These are phyloP conservation scores for Apotomis turbidana DNA, from an alignment of 2,888 invertebrate genomes.

Conservation along the genomic window DNA sequence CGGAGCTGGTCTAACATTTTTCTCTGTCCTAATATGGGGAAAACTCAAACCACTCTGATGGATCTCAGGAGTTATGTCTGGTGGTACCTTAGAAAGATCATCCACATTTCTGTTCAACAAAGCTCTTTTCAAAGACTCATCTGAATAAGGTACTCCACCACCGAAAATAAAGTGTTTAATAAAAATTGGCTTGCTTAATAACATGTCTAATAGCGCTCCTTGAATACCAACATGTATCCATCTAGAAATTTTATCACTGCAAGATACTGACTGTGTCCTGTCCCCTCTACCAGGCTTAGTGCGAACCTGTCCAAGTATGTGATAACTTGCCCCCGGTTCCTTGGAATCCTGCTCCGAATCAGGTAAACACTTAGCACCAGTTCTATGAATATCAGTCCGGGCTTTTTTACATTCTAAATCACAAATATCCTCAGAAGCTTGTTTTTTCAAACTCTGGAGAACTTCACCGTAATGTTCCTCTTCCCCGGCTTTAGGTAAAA, in stretches of 20 bases:
- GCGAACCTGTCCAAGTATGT: slow-evolving; percentile 88
- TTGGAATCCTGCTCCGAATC: slow-evolving; percentile 83
- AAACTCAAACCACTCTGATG: slow-evolving; percentile 61
- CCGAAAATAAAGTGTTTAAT: slow-evolving; percentile 89
- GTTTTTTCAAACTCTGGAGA: slow-evolving; percentile 56
- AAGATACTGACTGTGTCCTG: slow-evolving; percentile 94
- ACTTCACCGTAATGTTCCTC: slow-evolving; percentile 63
- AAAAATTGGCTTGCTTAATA: slow-evolving; percentile 87
- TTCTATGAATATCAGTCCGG: slow-evolving; percentile 84
- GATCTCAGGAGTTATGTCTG: slow-evolving; percentile 54
- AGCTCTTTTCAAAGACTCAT: slow-evolving; percentile 83
- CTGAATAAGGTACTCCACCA: slow-evolving; percentile 85
- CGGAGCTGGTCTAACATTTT: slow-evolving; percentile 59
- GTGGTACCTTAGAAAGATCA: slow-evolving; percentile 42
- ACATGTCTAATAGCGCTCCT: slow-evolving; percentile 89
- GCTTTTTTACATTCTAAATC: slow-evolving; percentile 54
- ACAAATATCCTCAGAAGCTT: slow-evolving; percentile 50
- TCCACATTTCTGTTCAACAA: slow-evolving; percentile 66
- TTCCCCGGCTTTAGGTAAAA: slow-evolving; percentile 84
- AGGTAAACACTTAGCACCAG: slow-evolving; percentile 94
- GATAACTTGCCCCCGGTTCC: slow-evolving; percentile 84
- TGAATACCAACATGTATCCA: slow-evolving; percentile 95
- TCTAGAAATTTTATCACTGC: slow-evolving; percentile 96
- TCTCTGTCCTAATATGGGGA: slow-evolving; percentile 53
- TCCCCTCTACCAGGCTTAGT: slow-evolving; percentile 97